Conservation (phyloP, 2,888 invertebrate genomes). For the Liodrosophila aerea region DNA sequence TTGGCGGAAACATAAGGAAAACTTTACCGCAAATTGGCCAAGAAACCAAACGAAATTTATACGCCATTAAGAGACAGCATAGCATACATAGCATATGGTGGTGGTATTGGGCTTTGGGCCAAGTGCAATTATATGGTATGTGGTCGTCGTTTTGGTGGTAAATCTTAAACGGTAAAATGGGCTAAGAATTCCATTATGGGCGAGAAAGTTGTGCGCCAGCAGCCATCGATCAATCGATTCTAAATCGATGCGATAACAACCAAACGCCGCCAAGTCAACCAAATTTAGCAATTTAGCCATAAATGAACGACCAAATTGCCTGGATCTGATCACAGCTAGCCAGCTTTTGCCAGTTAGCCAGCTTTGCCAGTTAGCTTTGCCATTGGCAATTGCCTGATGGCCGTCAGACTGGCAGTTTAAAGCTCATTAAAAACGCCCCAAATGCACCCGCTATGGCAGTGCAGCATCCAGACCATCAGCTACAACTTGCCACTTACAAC, state of each 20-base stretch:
- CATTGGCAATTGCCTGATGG: conserved; percentile 33
- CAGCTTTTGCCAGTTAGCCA: conserved; percentile 10
- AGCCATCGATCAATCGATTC: conserved; percentile 54
- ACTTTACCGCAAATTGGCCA: neutral
- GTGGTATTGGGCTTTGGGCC: conserved; percentile 2
- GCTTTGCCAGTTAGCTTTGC: conserved; percentile 8
- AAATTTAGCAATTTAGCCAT: conserved; percentile 74
- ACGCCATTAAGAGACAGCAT: too few relatives aligned
- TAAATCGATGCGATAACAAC: conserved; percentile 62
- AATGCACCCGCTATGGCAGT: conserved; percentile 56
- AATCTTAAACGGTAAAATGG: conserved; percentile 19
- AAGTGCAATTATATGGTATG: conserved; percentile 1
- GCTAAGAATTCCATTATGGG: conserved; percentile 38
- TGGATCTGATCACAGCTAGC: conserved; percentile 14
- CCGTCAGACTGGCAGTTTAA: conserved; percentile 52
- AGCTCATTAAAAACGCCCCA: conserved; percentile 71
- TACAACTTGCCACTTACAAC: neutral
- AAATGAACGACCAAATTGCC: conserved; percentile 62
- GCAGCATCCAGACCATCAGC: conserved; percentile 10
- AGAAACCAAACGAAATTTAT: neutral
- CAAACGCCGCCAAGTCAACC: conserved; percentile 40
- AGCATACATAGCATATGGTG: conserved; percentile 7
- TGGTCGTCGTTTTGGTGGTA: neutral
- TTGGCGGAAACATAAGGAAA: too few relatives aligned
- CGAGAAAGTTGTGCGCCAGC: conserved; percentile 50